Evolutionary conservation across 2,888 invertebrate genomes (phyloP).

Genomic region (Drosophila anomelani): DNA sequence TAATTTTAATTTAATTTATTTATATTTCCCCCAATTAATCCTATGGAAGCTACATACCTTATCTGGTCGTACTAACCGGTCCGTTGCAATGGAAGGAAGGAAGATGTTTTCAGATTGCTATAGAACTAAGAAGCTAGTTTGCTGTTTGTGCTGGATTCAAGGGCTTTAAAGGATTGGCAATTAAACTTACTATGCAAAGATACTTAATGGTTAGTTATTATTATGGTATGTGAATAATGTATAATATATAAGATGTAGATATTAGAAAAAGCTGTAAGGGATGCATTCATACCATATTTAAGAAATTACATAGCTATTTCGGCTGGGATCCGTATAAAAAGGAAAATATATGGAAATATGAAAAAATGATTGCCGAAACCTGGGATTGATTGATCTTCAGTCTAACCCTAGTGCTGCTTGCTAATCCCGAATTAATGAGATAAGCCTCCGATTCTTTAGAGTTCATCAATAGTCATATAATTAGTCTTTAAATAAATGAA

Average conservation of each 20-base stretch:
- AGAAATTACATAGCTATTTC: not conserved
- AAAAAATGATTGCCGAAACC: conserved; percentile 87
- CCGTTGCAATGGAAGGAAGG: no score
- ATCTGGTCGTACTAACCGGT: not conserved
- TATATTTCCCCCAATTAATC: not conserved
- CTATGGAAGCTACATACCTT: not conserved
- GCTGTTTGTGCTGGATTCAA: not conserved
- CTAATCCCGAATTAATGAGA: conserved; percentile 20
- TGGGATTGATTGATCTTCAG: conserved; percentile 91
- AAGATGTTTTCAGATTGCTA: no score
- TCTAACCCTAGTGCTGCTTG: conserved; percentile 85
- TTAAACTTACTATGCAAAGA: no score
- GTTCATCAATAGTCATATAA: conserved; percentile 17
- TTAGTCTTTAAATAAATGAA: conserved; percentile 14
- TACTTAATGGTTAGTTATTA: no score
- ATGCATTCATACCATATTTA: not conserved
- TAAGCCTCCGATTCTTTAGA: not conserved
- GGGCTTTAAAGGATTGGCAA: no score
- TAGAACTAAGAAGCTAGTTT: not conserved
- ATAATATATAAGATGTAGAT: no score
- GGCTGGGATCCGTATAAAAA: not conserved
- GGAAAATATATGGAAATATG: not conserved
- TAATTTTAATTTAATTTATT: not conserved
- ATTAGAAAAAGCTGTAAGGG: not conserved
- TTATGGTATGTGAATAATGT: no score